Base-by-base conservation (phyloP, 2,888 invertebrate species). In the Calameuta pallipes region DNA sequence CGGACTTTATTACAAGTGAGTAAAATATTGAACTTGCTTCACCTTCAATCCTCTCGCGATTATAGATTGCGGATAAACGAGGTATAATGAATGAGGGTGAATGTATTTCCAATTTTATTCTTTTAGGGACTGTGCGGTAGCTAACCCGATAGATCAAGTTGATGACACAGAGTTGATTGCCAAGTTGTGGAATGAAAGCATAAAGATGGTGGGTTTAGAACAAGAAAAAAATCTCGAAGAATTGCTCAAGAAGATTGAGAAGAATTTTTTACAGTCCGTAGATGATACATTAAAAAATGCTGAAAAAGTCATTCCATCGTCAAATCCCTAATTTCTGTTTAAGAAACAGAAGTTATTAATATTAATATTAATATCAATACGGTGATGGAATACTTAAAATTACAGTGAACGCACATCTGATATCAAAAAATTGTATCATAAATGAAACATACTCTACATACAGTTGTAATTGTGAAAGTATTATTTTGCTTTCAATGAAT, bases 1-100 rank as follows among this genome's bases (percentile, higher is more conserved):
- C 75, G 94, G 94, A 2, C 84, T 93, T 30, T 93, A 93, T 86
- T 93, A 93, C 84, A 93, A 92, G 93, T 93, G 89, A 80, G 68
- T 77, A 69, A 15, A 69, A n/a, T 71, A 11, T 71, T 33, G 15
- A 15, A 41, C 15, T 23, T 23, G 1, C 6, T 41, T 30, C 4
- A 6, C 0, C 70, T 70, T 70, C 11, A 30, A 70, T 15, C 6
- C 15, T 41, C 15, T 15, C 15, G 41, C 41, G 4, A 1, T 23
- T 41, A 23, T 34, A 73, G 30, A 73, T 12, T 31, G 9, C 31
- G 1, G 41, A 41, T 41, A 41, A 71, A 71, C 31, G 34, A 15
- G 23, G 11, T 71, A 71, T 15, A 73, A 73, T 3, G 23, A 23
- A 73, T 2, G 31, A 73, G 34, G 9, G 1, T 41, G 1, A 36